A percentile compares a stretch with the other conserved stretches of the same genome.
phyloP scores from a whole-genome alignment of 2,888 invertebrate species.

The Phymatocera aterrima region DNA sequence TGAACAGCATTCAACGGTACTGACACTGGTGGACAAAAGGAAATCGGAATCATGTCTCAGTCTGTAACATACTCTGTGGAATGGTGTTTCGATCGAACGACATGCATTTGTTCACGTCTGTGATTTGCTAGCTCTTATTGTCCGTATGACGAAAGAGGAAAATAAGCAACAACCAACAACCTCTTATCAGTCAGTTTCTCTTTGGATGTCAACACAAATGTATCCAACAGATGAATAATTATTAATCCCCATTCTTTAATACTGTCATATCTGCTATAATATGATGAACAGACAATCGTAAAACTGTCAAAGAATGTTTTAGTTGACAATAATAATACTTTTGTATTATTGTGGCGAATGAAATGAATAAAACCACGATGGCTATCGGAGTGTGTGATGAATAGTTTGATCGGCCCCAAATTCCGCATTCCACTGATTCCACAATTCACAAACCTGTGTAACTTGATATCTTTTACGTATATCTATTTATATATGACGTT shows the following conservation, averaged over 20 bases:
- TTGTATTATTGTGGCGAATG: too few relatives aligned
- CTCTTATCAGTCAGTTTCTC: too few relatives aligned
- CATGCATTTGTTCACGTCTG: background rate
- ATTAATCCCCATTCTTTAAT: too few relatives aligned
- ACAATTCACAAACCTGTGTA: background rate
- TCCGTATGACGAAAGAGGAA: too few relatives aligned
- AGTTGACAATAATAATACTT: too few relatives aligned
- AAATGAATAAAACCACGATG: background rate
- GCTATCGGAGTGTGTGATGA: background rate
- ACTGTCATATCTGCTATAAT: too few relatives aligned
- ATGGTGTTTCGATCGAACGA: constrained; percentile 14
- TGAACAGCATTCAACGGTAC: background rate
- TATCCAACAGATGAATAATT: too few relatives aligned
- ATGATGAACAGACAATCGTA: too few relatives aligned
- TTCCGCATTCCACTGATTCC: too few relatives aligned
- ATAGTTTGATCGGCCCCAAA: background rate
- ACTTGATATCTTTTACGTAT: background rate
- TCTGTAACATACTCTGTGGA: background rate
- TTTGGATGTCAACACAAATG: too few relatives aligned
- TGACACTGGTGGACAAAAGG: background rate
- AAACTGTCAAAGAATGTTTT: too few relatives aligned
- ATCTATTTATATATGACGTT: background rate
- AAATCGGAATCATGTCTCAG: background rate
- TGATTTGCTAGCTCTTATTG: background rate
- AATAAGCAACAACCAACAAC: too few relatives aligned